Conservation (phyloP, 2,888 invertebrate genomes). For the Tiphia femorata region DNA sequence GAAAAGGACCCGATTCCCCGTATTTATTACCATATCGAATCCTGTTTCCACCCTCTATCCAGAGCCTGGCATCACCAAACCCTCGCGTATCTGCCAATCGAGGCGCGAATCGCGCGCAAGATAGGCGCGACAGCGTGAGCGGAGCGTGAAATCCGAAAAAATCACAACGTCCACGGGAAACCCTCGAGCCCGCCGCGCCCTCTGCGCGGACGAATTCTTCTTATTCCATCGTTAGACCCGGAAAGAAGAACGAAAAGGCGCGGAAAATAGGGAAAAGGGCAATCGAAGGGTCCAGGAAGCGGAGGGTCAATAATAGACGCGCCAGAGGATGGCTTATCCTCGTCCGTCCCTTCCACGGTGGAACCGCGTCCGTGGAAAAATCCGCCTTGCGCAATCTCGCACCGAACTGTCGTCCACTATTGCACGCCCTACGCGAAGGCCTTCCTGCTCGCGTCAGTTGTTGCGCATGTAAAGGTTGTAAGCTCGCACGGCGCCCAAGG, state of each 20-base stretch:
- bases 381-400: slow-evolving; percentile 17
- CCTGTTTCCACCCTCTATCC: not conserved
- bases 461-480: too few species aligned
- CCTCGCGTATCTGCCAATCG: slow-evolving; percentile 24
- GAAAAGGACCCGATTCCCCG: slow-evolving; percentile 20
- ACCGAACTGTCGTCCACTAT: slow-evolving; percentile 13
- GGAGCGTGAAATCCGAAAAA: slow-evolving; percentile 59
- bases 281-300: too few species aligned
- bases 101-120: slow-evolving; percentile 26
- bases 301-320: not conserved
- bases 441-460: not conserved
- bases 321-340: slow-evolving; percentile 28
- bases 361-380: slow-evolving; percentile 11
- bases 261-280: too few species aligned
- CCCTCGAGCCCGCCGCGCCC: slow-evolving; percentile 23
- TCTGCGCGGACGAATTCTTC: slow-evolving; percentile 25
- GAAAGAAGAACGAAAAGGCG: slow-evolving; percentile 23
- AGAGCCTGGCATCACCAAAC: not conserved
- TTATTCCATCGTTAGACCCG: slow-evolving; percentile 41
- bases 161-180: slow-evolving; percentile 47
- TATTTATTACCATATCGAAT: slow-evolving; percentile 29
- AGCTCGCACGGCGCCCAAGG: too few species aligned
- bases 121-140: not conserved
- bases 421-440: too few species aligned
- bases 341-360: not conserved